phyloP scores from a whole-genome alignment of 2,113 vertebrate genomes.

The Alosa alosa region DNA sequence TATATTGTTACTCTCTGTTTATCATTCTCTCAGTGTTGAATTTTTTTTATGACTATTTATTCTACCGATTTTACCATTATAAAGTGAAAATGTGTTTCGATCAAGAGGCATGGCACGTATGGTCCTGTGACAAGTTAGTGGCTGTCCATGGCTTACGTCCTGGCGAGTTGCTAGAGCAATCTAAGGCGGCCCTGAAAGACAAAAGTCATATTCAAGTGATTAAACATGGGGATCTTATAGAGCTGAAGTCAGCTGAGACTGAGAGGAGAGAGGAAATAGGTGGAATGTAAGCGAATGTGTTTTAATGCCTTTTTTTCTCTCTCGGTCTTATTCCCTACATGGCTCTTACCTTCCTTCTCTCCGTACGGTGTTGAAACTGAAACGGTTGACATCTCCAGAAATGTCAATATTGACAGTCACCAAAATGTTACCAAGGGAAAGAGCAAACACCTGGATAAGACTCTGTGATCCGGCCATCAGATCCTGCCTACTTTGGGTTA shows the following conservation, averaged over 20 bases:
- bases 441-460: neutral
- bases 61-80: neutral
- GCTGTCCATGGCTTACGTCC: too few relatives aligned
- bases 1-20: neutral
- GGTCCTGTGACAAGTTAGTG: neutral
- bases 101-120: neutral
- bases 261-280: neutral
- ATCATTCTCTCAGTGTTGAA: neutral
- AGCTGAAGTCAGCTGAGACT: neutral
- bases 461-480: neutral
- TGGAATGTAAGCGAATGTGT: slow-evolving; percentile 4
- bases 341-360: neutral
- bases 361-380: neutral
- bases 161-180: neutral
- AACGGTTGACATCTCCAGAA: neutral
- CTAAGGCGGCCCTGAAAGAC: neutral
- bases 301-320: neutral
- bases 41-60: neutral
- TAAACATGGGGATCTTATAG: neutral
- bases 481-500: neutral
- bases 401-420: neutral
- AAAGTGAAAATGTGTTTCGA: neutral
- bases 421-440: neutral
- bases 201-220: neutral
- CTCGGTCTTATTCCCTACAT: neutral